A percentile compares a stretch with the other conserved stretches of the same genome.
These are phyloP conservation scores for Parnassius orleans DNA, from an alignment of 2,888 invertebrate genomes.

Conservation along the genomic window DNA sequence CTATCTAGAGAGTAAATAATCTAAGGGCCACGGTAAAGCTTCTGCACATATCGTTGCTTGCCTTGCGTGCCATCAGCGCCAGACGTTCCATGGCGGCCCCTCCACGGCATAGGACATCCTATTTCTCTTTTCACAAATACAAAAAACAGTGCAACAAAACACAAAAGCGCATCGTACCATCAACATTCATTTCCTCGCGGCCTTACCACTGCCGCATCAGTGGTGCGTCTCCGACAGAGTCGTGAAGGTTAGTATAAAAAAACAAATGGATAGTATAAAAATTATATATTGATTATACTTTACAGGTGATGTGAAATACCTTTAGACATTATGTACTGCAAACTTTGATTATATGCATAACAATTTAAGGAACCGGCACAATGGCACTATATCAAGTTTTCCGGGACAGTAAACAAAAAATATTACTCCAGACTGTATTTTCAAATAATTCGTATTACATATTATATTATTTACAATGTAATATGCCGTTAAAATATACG, in stretches of 20 bases:
- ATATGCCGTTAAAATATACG: conserved; percentile 33
- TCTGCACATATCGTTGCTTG: too few relatives aligned
- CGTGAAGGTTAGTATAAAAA: conserved; percentile 29
- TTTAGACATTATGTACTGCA: conserved; percentile 36
- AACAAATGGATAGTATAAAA: conserved; percentile 50
- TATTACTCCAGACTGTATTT: conserved; percentile 26
- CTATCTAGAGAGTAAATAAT: too few relatives aligned
- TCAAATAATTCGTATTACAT: conserved; percentile 21
- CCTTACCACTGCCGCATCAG: too few relatives aligned
- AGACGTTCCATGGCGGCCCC: too few relatives aligned
- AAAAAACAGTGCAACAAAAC: too few relatives aligned
- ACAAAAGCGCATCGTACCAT: too few relatives aligned
- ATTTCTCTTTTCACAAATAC: too few relatives aligned
- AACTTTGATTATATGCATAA: conserved; percentile 30
- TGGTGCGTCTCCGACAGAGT: too few relatives aligned
- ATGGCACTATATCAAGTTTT: conserved; percentile 56
- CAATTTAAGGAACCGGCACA: conserved; percentile 60
- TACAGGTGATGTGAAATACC: conserved; percentile 42
- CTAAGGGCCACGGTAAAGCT: too few relatives aligned
- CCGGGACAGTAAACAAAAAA: conserved; percentile 21
- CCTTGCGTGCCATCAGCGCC: too few relatives aligned
- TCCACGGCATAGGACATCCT: too few relatives aligned
- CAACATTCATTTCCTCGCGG: too few relatives aligned
- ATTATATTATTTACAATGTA: conserved; percentile 32
- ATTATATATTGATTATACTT: conserved; percentile 65